These are phyloP conservation scores for Onychomys leucogaster DNA, from an alignment of 2,797 vertebrate species.

Conservation along the genomic window DNA sequence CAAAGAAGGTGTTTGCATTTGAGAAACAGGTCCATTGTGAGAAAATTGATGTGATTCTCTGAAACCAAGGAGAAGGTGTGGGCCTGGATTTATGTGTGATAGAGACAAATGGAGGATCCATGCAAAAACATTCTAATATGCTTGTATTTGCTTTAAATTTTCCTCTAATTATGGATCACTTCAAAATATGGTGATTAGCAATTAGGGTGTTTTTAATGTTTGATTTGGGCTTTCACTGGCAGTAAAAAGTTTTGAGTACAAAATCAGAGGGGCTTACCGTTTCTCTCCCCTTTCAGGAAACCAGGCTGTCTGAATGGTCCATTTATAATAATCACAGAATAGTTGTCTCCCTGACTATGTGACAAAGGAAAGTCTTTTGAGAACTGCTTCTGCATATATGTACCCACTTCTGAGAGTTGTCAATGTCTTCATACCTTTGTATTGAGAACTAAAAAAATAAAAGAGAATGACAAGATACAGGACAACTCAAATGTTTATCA, in stretches of 20 bases:
- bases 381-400: background rate
- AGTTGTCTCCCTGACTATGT: background rate
- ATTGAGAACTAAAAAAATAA: background rate
- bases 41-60: background rate
- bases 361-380: slow-evolving; percentile 30
- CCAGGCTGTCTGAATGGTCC: background rate
- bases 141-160: slow-evolving; percentile 63
- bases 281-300: slow-evolving; percentile 50
- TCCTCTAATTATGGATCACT: slow-evolving; percentile 69
- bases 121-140: slow-evolving; percentile 1
- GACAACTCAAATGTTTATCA: background rate
- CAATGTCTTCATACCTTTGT: background rate
- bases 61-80: background rate
- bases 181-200: slow-evolving; percentile 65
- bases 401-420: background rate
- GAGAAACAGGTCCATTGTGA: background rate
- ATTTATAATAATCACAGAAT: background rate
- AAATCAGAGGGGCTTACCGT: slow-evolving; percentile 54
- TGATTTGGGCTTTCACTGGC: slow-evolving; percentile 60
- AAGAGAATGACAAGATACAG: background rate
- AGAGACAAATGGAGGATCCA: slow-evolving; percentile 1
- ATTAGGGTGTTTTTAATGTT: slow-evolving; percentile 64
- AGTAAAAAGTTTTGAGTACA: slow-evolving; percentile 63
- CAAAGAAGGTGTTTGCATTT: background rate
- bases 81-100: background rate